Evolutionary conservation across 2,113 vertebrate genomes (phyloP).

Genomic region (Megalops atlanticus): DNA sequence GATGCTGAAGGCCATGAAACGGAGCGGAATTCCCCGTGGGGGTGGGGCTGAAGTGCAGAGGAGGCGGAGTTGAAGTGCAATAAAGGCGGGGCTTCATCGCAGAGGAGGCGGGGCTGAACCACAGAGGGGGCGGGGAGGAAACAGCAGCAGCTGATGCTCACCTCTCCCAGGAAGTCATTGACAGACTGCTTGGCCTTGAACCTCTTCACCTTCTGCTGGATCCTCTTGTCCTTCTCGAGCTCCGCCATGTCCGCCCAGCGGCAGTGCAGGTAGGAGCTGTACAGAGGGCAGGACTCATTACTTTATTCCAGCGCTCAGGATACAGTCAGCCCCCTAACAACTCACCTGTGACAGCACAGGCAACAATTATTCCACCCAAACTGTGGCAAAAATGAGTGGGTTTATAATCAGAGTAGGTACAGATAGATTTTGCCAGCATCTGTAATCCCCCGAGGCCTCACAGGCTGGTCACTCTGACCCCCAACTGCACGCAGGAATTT

Average conservation of each 20-base stretch:
- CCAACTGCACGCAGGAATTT: no score
- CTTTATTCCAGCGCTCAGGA: neutral
- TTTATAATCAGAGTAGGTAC: no score
- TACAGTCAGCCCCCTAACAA: no score
- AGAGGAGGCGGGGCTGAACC: no score
- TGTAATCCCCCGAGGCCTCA: no score
- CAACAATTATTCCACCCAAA: neutral
- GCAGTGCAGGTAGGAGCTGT: slow-evolving; percentile 96
- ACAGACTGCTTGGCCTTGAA: slow-evolving; percentile 93
- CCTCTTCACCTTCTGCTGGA: slow-evolving; percentile 96
- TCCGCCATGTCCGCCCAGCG: slow-evolving; percentile 94
- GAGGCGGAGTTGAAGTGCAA: no score
- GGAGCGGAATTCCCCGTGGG: no score
- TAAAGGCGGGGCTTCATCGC: no score
- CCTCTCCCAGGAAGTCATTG: slow-evolving; percentile 95
- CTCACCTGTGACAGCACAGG: neutral
- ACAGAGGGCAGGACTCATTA: slow-evolving; percentile 32
- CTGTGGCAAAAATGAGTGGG: no score
- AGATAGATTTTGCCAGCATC: no score
- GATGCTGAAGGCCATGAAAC: neutral
- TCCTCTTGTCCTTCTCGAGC: slow-evolving; percentile 96
- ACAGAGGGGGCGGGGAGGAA: neutral
- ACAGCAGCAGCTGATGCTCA: slow-evolving; percentile 53
- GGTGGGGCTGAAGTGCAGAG: no score
- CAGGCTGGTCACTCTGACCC: no score